phyloP scores from a whole-genome alignment of 2,797 vertebrate species.

The Pangasius krempfi region DNA sequence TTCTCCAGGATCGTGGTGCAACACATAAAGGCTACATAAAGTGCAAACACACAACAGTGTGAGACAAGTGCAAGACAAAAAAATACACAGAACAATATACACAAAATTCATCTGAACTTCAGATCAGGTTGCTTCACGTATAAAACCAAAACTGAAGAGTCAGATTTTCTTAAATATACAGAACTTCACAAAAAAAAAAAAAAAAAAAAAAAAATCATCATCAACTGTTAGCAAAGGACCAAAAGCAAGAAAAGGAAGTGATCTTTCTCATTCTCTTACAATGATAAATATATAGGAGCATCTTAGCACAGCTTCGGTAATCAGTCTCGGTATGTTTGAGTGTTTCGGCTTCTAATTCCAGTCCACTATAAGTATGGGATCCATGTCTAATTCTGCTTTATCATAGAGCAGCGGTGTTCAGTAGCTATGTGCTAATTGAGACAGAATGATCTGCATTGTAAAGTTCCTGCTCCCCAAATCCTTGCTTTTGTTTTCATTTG shows the following conservation, averaged over 20 bases:
- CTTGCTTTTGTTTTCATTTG: slow-evolving; percentile 31
- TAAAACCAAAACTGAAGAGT: not conserved
- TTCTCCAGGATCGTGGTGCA: not conserved
- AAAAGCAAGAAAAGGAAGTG: not conserved
- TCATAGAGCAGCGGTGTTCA: not conserved
- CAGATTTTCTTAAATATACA: not conserved
- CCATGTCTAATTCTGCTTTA: not conserved
- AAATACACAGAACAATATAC: not conserved
- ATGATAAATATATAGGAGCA: not conserved
- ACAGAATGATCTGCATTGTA: slow-evolving; percentile 25
- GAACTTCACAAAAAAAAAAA: not conserved
- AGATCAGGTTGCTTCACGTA: not conserved
- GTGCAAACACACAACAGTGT: not conserved
- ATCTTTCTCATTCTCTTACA: not conserved
- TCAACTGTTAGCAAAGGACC: not conserved
- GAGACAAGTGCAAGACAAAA: not conserved
- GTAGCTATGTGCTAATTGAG: slow-evolving; percentile 30
- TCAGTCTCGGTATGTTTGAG: not conserved
- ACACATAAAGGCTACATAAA: not conserved
- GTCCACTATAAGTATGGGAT: not conserved
- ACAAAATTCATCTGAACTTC: not conserved
- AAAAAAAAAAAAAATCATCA: not conserved
- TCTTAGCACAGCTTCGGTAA: not conserved
- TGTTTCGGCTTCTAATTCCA: slow-evolving; percentile 6
- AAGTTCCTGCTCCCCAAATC: slow-evolving; percentile 26